Evolutionary conservation across 2,113 vertebrate genomes (phyloP).

Genomic region (Atrichornis clamosus): DNA sequence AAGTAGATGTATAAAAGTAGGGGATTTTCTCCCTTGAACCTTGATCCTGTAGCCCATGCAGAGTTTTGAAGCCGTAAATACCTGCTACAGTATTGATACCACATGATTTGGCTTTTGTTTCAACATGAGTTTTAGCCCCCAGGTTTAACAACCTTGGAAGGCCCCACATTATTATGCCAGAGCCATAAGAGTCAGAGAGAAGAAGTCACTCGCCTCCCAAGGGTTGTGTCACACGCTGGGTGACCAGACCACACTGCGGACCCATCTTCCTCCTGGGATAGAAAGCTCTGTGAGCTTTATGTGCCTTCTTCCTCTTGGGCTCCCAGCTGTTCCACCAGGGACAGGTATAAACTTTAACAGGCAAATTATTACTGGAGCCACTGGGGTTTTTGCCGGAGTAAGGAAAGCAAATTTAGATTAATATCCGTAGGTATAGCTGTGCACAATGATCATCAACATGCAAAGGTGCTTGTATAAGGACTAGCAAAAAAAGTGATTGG

Average conservation of each 20-base stretch:
- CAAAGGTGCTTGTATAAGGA: neutral
- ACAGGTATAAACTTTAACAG: neutral
- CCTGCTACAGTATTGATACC: neutral
- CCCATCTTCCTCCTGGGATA: neutral
- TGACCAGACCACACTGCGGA: neutral
- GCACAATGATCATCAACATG: neutral
- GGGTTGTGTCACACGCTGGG: neutral
- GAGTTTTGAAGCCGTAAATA: neutral
- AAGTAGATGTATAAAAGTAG: neutral
- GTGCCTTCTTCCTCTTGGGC: accelerated
- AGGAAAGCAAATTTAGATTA: neutral
- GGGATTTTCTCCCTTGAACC: neutral
- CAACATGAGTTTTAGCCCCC: neutral
- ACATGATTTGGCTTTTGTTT: neutral
- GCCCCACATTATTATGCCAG: neutral
- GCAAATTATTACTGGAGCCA: neutral
- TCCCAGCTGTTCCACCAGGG: neutral
- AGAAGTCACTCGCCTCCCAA: neutral
- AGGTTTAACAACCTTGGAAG: neutral
- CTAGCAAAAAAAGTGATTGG: neutral
- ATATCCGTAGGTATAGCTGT: accelerated
- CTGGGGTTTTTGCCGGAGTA: neutral
- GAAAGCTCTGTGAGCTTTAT: neutral
- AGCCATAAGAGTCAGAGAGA: neutral
- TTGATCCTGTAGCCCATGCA: neutral